These are phyloP conservation scores for Hoplostethus mediterraneus DNA, from an alignment of 2,797 vertebrate genomes.

Conservation along the genomic window DNA sequence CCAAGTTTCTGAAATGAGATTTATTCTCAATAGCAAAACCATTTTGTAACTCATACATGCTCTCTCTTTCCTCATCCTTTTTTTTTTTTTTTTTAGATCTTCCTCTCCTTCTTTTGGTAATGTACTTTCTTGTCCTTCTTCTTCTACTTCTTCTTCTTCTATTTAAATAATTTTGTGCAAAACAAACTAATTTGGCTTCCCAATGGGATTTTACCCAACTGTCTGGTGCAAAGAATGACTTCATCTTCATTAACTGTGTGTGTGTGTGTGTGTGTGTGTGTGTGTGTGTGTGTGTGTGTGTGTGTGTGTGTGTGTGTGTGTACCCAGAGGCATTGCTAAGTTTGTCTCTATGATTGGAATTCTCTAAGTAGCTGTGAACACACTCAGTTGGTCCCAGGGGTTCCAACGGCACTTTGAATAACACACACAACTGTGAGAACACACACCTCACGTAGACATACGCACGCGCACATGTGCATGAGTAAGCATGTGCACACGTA, in stretches of 20 bases:
- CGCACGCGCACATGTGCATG: neutral
- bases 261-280: neutral
- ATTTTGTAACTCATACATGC: neutral
- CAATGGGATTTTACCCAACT: constrained; percentile 8
- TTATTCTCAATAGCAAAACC: neutral
- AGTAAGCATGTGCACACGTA: neutral
- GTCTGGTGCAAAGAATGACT: constrained; percentile 28
- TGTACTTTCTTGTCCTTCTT: no score
- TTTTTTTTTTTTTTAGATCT: no score
- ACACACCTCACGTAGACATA: constrained; percentile 7
- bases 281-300: constrained; percentile 15
- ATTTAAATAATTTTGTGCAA: neutral
- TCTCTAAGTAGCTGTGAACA: constrained; percentile 63
- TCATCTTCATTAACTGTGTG: constrained; percentile 31
- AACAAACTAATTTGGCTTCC: neutral
- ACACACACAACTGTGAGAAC: constrained; percentile 30
- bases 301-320: constrained; percentile 23
- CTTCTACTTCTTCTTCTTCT: neutral
- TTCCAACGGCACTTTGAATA: constrained; percentile 47
- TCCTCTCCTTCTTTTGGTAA: neutral
- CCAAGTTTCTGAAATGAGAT: neutral
- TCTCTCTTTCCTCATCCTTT: neutral
- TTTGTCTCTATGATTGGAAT: constrained; percentile 60
- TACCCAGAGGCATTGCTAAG: constrained; percentile 30
- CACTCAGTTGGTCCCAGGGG: constrained; percentile 56